Percentiles rank a stretch among this genome's conserved stretches.
Conservation (phyloP, 2,888 invertebrate genomes). For the Diarsia dahlii region DNA sequence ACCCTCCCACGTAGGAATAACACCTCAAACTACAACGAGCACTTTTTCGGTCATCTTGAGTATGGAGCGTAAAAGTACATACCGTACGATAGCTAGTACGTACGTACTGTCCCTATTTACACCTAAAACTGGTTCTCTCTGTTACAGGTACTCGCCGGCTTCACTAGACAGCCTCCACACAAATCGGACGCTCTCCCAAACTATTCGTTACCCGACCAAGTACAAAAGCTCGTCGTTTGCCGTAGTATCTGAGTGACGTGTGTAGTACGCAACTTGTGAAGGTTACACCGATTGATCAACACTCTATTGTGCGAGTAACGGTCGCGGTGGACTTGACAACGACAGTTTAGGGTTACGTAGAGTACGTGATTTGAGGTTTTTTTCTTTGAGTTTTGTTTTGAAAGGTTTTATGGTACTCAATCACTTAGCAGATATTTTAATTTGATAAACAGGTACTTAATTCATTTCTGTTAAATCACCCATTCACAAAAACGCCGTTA, state of each 20-base stretch:
- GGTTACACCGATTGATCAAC: slow-evolving; percentile 59
- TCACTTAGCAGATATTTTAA: not conserved
- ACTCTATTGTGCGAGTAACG: slow-evolving; percentile 61
- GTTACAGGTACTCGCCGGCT: slow-evolving; percentile 68
- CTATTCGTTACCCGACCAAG: slow-evolving; percentile 51
- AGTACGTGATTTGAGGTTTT: not conserved
- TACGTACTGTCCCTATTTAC: slow-evolving; percentile 38
- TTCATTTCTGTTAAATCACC: not conserved
- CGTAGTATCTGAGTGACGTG: slow-evolving; percentile 2
- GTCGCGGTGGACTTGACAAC: slow-evolving; percentile 45
- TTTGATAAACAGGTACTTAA: not conserved
- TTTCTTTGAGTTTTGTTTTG: not conserved
- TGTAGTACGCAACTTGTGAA: slow-evolving; percentile 33
- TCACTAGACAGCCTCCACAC: slow-evolving; percentile 39
- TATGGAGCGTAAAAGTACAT: not conserved
- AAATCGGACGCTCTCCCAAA: slow-evolving; percentile 44
- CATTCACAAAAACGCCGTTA: not conserved
- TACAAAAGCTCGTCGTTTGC: slow-evolving; percentile 22
- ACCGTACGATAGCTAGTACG: slow-evolving; percentile 1
- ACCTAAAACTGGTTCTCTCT: slow-evolving; percentile 58
- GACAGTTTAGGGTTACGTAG: slow-evolving; percentile 50
- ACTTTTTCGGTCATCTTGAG: slow-evolving; percentile 42
- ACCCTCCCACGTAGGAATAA: slow-evolving; percentile 30
- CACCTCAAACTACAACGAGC: slow-evolving; percentile 16
- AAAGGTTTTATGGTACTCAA: not conserved